Conservation (phyloP, 2,888 invertebrate genomes). For the Spicauda simplicius region DNA sequence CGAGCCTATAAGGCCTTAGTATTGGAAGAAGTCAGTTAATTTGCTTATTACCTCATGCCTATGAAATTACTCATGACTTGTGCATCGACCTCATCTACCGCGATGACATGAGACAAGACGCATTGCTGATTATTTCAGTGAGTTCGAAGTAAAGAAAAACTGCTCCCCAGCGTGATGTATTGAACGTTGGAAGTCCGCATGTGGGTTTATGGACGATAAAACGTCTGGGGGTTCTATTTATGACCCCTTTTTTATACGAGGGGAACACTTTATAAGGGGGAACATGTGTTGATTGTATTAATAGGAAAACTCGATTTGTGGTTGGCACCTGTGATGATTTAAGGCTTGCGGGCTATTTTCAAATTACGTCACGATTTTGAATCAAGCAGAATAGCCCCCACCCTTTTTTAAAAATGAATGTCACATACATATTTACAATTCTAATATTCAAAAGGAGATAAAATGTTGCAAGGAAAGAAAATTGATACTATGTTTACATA, state of each 20-base stretch:
- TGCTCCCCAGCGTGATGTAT: slow-evolving; percentile 70
- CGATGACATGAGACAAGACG: neutral
- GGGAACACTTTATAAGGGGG: slow-evolving; percentile 50
- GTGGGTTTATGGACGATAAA: slow-evolving; percentile 78
- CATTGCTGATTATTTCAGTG: too few species aligned
- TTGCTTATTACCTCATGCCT: too few species aligned
- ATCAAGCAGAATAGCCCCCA: too few species aligned
- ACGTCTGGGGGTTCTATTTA: slow-evolving; percentile 75
- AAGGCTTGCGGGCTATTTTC: neutral
- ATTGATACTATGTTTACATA: too few species aligned
- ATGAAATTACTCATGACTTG: too few species aligned
- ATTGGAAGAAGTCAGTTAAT: too few species aligned
- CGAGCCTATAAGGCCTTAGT: too few species aligned
- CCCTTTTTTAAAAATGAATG: too few species aligned
- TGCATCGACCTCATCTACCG: neutral
- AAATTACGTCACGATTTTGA: neutral
- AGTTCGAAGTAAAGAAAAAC: slow-evolving; percentile 20
- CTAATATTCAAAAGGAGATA: too few species aligned
- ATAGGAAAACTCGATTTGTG: slow-evolving; percentile 39
- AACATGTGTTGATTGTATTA: slow-evolving; percentile 70
- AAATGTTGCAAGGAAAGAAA: too few species aligned
- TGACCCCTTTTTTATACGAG: slow-evolving; percentile 61
- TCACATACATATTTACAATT: too few species aligned
- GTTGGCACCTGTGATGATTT: slow-evolving; percentile 13
- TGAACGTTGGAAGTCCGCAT: slow-evolving; percentile 62